phyloP scores from a whole-genome alignment of 2,888 invertebrate genomes.

The Pterostichus madidus region DNA sequence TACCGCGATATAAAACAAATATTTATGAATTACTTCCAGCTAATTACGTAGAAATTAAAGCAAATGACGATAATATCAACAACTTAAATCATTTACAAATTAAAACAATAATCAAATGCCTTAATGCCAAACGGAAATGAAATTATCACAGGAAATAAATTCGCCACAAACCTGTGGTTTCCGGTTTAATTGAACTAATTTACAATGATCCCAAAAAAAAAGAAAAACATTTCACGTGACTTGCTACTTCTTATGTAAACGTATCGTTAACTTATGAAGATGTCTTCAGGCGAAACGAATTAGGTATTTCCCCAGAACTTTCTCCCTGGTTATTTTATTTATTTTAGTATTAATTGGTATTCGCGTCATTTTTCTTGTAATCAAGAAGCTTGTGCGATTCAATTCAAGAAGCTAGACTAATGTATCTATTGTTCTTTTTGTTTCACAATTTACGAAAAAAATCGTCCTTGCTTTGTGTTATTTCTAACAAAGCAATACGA shows the following conservation, averaged over 20 bases:
- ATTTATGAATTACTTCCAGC: too few species aligned
- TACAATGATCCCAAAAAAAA: neutral
- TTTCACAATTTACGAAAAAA: neutral
- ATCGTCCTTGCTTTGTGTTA: conserved; percentile 16
- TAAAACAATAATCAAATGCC: conserved; percentile 5
- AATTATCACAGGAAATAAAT: conserved; percentile 56
- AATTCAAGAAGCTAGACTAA: neutral
- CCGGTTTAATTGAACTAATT: conserved; percentile 33
- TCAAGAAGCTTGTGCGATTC: neutral
- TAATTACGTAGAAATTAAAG: too few species aligned
- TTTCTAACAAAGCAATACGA: neutral
- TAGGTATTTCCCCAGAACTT: conserved; percentile 35
- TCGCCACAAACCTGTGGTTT: conserved; percentile 53
- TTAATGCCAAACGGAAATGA: conserved; percentile 39
- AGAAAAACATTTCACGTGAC: conserved; percentile 9
- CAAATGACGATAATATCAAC: too few species aligned
- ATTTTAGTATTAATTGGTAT: neutral
- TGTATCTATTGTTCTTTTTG: conserved; percentile 1
- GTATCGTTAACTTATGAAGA: neutral
- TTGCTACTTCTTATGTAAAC: neutral
- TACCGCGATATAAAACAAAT: neutral
- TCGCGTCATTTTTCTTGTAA: neutral
- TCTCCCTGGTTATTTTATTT: conserved; percentile 26
- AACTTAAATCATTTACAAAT: too few species aligned
- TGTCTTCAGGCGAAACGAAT: neutral